Base-by-base conservation (phyloP, 1,140 invertebrate species). In the Drosophila ambigua region DNA sequence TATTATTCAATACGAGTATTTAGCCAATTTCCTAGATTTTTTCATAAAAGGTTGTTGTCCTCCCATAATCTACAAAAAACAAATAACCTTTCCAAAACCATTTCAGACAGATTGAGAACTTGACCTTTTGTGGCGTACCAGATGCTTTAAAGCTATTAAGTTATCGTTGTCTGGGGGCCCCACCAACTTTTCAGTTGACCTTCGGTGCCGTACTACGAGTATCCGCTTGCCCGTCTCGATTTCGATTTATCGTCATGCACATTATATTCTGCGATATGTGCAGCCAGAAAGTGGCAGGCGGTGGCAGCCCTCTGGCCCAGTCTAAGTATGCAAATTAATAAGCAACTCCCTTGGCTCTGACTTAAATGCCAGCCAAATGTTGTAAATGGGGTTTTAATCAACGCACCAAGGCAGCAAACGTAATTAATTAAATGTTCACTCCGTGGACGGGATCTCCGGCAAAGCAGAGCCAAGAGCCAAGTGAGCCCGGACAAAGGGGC, bases 351-450 rank as follows among this genome's bases (percentile, higher is more conserved):
- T 82, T 81, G 55, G 60, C 64, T 53, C 51, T 52, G 65, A 72
- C 69, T 81, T 72, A 65, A 77, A 81, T 65, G 57, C 74, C 71
- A 49, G 71, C 77, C 67, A 75, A 85, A 75, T 68, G 50, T 81
- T 87, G 68, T 87, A 85, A 85, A 85, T 85, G 66, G 74, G 65
- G 77, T 78, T 85, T 85, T 85, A 87, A 82, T 87, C 83, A 84
- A 73, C 62, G 74, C 57, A 46, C 73, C 60, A 72, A 65, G 62
- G 53, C 74, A 72, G 72, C 78, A 82, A 82, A 80, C 75, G 59
- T 72, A 87, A 85, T 85, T 85, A 85, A 87, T 87, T 87, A 88
- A 88, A 82, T 82, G 66, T 65, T 82, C 66, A 76, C 82, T 85
- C 78, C 66, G 68, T 66, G 66, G 62, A 52, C 45, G 45, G 43